Conservation (phyloP, 2,797 vertebrate genomes). For the Bradypodion pumilum region DNA sequence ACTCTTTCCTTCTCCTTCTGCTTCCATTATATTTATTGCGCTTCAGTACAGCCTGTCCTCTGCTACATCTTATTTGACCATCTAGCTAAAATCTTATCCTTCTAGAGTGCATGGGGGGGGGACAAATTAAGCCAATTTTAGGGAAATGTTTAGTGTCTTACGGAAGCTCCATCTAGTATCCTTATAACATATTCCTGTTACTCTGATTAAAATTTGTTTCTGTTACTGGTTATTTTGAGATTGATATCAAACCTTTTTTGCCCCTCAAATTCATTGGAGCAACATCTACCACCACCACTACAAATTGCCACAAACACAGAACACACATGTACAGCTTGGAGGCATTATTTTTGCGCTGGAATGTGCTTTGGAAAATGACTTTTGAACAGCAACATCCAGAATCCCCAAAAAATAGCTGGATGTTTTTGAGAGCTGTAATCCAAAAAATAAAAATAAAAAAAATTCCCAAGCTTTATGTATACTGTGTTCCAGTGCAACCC, state of each 20-base stretch:
- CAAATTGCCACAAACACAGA: neutral
- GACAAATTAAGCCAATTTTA: neutral
- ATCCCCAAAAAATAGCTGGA: too few species aligned
- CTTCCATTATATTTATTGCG: constrained; percentile 18
- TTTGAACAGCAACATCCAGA: too few species aligned
- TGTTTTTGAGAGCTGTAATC: too few species aligned
- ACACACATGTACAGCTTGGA: too few species aligned
- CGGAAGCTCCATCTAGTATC: neutral
- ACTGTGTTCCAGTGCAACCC: neutral
- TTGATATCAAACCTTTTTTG: neutral
- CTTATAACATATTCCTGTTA: neutral
- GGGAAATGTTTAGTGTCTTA: neutral
- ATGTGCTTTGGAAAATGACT: too few species aligned
- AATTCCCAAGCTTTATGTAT: too few species aligned
- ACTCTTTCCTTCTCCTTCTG: neutral
- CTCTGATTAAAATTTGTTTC: neutral
- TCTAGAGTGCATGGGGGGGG: neutral
- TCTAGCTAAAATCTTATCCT: neutral
- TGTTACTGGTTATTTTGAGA: neutral
- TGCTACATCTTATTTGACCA: constrained; percentile 16
- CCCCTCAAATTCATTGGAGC: neutral
- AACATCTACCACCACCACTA: neutral
- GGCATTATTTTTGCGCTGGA: too few species aligned
- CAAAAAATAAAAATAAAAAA: too few species aligned
- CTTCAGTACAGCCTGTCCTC: constrained; percentile 5